Evolutionary conservation across 2,113 vertebrate genomes (phyloP), one percentile per base, ranked within the genome.

Genomic region (Prinia subflava): DNA sequence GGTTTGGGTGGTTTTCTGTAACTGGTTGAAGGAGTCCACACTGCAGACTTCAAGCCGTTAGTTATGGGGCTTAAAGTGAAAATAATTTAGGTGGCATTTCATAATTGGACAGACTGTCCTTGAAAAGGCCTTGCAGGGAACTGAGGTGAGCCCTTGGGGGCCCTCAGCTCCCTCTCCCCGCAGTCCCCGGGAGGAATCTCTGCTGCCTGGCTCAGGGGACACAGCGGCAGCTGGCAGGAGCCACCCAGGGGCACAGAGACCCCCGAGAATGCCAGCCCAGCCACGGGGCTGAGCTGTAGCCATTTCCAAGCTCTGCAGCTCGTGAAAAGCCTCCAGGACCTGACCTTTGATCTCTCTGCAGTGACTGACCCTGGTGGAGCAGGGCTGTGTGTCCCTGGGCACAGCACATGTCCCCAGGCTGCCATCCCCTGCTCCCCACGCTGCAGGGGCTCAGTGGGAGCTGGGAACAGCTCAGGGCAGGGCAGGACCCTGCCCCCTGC

Each of bases 151-250:
- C 42, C 42, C 7, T 0, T 1, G 2, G 18, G 47, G 13, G 3
- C 5, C 6, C 33, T 22, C 5, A 1, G 10, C 31, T 15, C 12
- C 31, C 15, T 25, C 50, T 35, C 16, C 20, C 20, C 1, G 4
- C 30, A 17, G 31, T 2, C 13, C 21, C 41, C 79, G 12, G 63
- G 25, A n/a, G 59, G 67, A 42, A 64, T 46, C 73, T 87, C 50
- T 35, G 86, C 71, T 2, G 37, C 33, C 37, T 9, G 70, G 44
- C 75, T 68, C 33, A 2, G 89, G 37, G 44, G 42, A 74, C 65
- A 14, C 23, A 11, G 63, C 13, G 1, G 1, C 57, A 42, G 88
- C 53, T 39, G 44, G 68, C 83, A 62, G 77, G 13, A 71, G 71
- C 12, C 87, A 57, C 2, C 18, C 63, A 27, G 67, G 46, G 71